Evolutionary conservation across 2,113 vertebrate genomes (phyloP), one percentile per base, ranked within the genome.

Genomic region (Oryzias melastigma): DNA sequence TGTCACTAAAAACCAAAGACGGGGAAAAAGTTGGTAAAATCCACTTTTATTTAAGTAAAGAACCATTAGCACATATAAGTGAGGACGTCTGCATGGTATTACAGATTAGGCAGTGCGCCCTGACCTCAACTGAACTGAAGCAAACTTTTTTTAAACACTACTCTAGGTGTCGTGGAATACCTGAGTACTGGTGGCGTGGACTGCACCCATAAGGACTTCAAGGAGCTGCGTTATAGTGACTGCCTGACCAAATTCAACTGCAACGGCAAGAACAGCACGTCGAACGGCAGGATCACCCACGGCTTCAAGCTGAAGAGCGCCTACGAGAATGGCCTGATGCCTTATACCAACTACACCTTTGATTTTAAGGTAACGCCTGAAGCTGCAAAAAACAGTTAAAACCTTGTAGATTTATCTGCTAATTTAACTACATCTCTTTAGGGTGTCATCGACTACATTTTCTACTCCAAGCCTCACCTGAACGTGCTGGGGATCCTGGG

Each of bases 361-460:
- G 96, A 98, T 82, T 98, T 98, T 87, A 98, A 96, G 95, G 96
- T 98, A 72, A 70, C 72, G 14, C 1, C 1, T 19, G 19, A 13
- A 14, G 51, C n/a, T 44, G 43, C 43, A 44, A 44, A 44, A 44
- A 17, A 17, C 2, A n/a, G 0, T 4, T 17, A 19, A 18, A 17
- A 47, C 10, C 7, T 4, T 12, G 16, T n/a, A 47, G 1, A 19
- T 5, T 13, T n/a, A 40, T 40, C 18, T 53, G 1, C 17, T 18
- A 7, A 35, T 5, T 15, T 51, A 7, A 47, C 5, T 4, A 25
- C 3, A 16, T 8, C 8, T 43, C 25, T 78, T 91, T 83, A 98
- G 96, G 96, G 96, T 91, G 94, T 98, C 89, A 98, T 98, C 82
- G 96, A 98, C 91, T 98, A 98, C 91, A 95, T 98, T 93, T 98